phyloP scores from a whole-genome alignment of 2,113 vertebrate species.

The Ramphastos sulfuratus region DNA sequence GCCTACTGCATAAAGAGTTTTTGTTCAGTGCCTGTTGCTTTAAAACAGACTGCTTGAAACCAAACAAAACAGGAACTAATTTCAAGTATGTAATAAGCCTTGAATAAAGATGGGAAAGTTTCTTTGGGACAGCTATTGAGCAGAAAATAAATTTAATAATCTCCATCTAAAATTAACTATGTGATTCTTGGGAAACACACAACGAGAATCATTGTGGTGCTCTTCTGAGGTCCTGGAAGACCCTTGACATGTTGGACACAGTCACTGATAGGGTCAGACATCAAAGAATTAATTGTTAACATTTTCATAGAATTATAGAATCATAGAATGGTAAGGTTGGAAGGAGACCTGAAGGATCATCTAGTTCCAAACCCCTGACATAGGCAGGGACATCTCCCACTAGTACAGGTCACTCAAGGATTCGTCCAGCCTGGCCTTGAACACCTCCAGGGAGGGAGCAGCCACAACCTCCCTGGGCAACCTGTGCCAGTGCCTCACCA shows the following conservation, averaged over 20 bases:
- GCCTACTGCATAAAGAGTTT: not conserved
- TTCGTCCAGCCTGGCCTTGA: too few relatives aligned
- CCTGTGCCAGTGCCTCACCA: too few relatives aligned
- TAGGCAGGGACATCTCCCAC: too few relatives aligned
- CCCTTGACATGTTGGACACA: not conserved
- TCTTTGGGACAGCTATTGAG: not conserved
- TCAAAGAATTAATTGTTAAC: not conserved
- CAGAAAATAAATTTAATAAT: not conserved
- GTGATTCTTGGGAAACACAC: not conserved
- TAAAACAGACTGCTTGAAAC: not conserved
- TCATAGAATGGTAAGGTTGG: too few relatives aligned
- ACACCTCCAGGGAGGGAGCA: too few relatives aligned
- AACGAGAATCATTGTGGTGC: not conserved
- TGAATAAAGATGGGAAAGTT: not conserved
- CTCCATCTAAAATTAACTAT: not conserved
- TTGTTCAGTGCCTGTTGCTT: not conserved
- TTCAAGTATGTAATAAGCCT: not conserved
- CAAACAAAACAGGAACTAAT: not conserved
- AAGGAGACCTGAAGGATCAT: too few relatives aligned
- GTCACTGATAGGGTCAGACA: not conserved
- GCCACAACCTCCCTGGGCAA: too few relatives aligned
- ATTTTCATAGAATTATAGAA: too few relatives aligned
- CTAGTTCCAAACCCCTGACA: too few relatives aligned
- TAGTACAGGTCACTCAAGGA: too few relatives aligned
- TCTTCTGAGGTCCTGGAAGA: not conserved